These are phyloP conservation scores for Gracilinanus agilis DNA, from an alignment of 2,113 vertebrate genomes.

Conservation along the genomic window DNA sequence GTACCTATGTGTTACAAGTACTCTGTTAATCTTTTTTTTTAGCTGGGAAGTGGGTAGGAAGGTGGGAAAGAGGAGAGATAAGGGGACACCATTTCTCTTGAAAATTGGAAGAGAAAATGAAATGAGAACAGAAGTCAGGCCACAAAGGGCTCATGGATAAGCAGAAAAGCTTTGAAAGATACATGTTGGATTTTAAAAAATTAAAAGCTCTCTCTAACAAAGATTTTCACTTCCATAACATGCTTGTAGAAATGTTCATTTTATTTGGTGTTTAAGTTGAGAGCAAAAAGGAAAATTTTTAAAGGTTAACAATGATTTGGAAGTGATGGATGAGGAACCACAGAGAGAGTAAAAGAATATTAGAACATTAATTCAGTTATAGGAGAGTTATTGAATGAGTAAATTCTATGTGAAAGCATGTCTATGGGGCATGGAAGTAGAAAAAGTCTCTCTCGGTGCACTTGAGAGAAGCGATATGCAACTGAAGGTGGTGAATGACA, in stretches of 20 bases:
- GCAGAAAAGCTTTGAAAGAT: neutral
- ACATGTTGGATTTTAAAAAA: neutral
- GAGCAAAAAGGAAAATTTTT: neutral
- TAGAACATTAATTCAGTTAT: neutral
- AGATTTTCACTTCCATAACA: neutral
- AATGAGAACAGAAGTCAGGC: neutral
- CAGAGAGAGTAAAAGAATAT: neutral
- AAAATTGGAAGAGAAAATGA: neutral
- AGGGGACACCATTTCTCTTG: neutral
- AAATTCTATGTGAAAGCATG: neutral
- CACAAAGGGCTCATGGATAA: neutral
- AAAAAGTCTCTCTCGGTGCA: neutral
- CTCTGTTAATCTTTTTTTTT: neutral
- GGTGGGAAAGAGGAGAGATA: neutral
- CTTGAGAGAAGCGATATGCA: neutral
- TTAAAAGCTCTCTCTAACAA: neutral
- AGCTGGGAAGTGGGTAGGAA: neutral
- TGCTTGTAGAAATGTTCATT: neutral
- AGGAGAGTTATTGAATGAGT: neutral
- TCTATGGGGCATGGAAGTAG: neutral
- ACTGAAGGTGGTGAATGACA: neutral
- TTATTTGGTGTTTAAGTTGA: neutral
- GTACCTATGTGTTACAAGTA: neutral
- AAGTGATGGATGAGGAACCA: neutral
- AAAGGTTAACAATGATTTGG: neutral